A percentile compares a stretch with the other conserved stretches of the same genome.
phyloP scores from a whole-genome alignment of 2,888 invertebrate species.

The Hesperia comma region DNA sequence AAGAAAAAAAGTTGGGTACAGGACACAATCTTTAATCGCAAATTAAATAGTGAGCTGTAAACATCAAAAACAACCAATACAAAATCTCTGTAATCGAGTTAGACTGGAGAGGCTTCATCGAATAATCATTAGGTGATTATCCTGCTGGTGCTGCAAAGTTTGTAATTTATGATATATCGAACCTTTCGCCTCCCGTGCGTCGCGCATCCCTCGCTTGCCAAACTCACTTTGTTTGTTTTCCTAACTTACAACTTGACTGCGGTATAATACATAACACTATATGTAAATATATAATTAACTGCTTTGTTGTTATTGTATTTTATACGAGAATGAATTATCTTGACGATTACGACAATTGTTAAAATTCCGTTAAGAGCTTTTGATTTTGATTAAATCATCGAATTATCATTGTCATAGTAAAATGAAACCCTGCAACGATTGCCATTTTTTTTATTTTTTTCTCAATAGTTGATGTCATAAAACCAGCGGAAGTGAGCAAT shows the following conservation, averaged over 20 bases:
- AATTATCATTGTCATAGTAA: no score
- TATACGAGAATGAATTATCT: no score
- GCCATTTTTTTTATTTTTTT: conserved; percentile 50
- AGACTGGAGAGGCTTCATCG: conserved; percentile 61
- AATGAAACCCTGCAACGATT: neutral
- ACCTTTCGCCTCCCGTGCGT: conserved; percentile 37
- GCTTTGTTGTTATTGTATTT: no score
- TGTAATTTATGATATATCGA: conserved; percentile 78
- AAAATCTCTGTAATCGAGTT: conserved; percentile 42
- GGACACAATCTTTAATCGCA: conserved; percentile 1
- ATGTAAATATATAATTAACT: no score
- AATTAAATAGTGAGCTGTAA: conserved; percentile 38
- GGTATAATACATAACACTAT: no score
- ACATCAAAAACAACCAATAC: conserved; percentile 47
- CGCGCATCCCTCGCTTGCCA: conserved; percentile 1
- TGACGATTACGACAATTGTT: neutral
- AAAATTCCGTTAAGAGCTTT: neutral
- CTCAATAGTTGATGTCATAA: conserved; percentile 47
- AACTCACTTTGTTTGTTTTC: conserved; percentile 18
- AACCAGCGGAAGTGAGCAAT: conserved; percentile 10
- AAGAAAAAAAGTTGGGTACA: neutral
- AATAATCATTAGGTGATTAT: conserved; percentile 78
- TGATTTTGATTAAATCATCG: no score
- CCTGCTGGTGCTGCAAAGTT: conserved; percentile 67
- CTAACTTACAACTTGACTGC: neutral